A percentile compares a stretch with the other conserved stretches of the same genome.
Evolutionary conservation across 2,797 vertebrate genomes (phyloP).

Genomic region (Ciconia nigra): DNA sequence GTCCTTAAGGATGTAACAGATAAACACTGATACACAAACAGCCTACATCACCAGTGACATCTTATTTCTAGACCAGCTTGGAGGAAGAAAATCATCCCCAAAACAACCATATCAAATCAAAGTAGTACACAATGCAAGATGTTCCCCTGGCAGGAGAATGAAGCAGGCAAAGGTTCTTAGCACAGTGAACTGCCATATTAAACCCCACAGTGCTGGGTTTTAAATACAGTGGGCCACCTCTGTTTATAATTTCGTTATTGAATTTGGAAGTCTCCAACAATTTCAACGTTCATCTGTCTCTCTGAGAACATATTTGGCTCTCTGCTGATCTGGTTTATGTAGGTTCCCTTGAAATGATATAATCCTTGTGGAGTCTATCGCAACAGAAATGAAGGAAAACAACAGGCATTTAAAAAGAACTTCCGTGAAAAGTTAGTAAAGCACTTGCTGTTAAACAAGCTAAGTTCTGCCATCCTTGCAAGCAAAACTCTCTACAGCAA

Average conservation of each 20-base stretch:
- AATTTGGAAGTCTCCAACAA: not conserved
- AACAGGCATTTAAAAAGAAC: not conserved
- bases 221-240: not conserved
- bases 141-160: not conserved
- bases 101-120: not conserved
- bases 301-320: not conserved
- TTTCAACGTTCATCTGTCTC: not conserved
- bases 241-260: not conserved
- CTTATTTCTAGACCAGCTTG: slow-evolving; percentile 9
- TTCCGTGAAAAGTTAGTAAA: not conserved
- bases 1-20: slow-evolving; percentile 40
- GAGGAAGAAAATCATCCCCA: slow-evolving; percentile 39
- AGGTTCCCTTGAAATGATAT: not conserved
- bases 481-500: not conserved
- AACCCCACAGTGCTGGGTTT: not conserved
- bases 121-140: not conserved
- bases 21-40: slow-evolving; percentile 22
- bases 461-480: not conserved
- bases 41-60: slow-evolving; percentile 26
- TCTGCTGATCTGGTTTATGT: not conserved
- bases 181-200: not conserved
- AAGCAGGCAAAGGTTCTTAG: not conserved
- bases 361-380: not conserved
- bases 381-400: not conserved
- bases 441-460: not conserved